Evolutionary conservation across 2,113 vertebrate species (phyloP).

Genomic region (Thermophis baileyi): DNA sequence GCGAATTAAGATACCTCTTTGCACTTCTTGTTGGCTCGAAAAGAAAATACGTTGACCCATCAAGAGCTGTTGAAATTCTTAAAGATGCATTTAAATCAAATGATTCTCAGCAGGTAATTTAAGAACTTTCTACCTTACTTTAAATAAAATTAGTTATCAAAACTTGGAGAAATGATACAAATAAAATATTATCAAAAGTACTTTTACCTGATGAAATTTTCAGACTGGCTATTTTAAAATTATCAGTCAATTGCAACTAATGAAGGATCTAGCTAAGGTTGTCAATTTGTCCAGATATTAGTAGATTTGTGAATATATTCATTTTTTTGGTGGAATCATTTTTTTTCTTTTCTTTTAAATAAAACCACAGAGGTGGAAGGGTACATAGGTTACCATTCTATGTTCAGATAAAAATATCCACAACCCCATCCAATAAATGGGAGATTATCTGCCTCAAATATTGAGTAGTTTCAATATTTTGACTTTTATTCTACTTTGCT

Average conservation of each 20-base stretch:
- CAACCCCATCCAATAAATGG: background rate
- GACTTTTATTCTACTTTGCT: background rate
- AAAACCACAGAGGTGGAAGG: background rate
- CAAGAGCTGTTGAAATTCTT: conserved; percentile 95
- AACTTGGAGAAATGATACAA: background rate
- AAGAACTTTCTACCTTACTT: background rate
- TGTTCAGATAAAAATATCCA: background rate
- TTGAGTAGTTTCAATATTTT: background rate
- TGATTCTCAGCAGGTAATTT: conserved; percentile 92
- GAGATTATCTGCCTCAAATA: background rate
- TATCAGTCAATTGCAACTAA: background rate
- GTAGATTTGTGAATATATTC: background rate
- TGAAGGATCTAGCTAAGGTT: background rate
- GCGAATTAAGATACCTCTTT: conserved; percentile 90
- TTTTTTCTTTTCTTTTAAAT: background rate
- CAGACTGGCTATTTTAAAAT: background rate
- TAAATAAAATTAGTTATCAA: background rate
- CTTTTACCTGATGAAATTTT: background rate
- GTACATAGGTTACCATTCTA: background rate
- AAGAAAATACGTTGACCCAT: conserved; percentile 97
- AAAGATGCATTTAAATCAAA: conserved; percentile 98
- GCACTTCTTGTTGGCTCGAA: conserved; percentile 96
- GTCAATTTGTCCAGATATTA: background rate
- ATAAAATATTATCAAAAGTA: background rate
- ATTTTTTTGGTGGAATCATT: background rate